These are phyloP conservation scores for Melieria crassipennis DNA, from an alignment of 2,888 invertebrate species.

Conservation along the genomic window DNA sequence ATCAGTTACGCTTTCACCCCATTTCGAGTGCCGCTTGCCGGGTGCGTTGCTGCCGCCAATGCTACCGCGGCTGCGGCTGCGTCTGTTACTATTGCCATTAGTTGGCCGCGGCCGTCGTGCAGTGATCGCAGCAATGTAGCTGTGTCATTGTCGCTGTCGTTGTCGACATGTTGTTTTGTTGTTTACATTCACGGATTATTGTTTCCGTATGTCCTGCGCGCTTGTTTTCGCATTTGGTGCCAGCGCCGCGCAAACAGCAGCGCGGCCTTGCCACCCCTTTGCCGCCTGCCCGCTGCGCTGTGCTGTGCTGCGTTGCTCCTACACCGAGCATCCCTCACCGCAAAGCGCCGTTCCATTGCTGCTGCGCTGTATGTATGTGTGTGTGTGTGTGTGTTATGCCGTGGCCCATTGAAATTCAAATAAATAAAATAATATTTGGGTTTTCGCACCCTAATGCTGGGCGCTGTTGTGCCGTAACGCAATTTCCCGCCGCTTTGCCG, in stretches of 20 bases:
- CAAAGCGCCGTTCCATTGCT: constrained; percentile 27
- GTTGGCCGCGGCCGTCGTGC: constrained; percentile 61
- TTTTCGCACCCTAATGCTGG: constrained; percentile 58
- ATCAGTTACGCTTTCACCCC: constrained; percentile 63
- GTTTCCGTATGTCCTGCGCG: constrained; percentile 57
- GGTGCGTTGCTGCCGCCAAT: too few species aligned
- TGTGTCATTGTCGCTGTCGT: constrained; percentile 3
- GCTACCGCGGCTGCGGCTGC: constrained; percentile 46
- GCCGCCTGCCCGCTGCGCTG: neutral
- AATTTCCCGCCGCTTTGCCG: constrained; percentile 25
- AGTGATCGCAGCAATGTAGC: too few species aligned
- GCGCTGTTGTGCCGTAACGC: constrained; percentile 38
- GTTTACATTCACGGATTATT: constrained; percentile 65
- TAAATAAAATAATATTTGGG: constrained; percentile 61
- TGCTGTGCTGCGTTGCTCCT: neutral
- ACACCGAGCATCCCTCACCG: constrained; percentile 19
- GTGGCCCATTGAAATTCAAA: constrained; percentile 52
- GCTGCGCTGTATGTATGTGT: neutral
- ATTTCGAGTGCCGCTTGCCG: constrained; percentile 23
- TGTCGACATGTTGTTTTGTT: constrained; percentile 44
- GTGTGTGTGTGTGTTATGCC: constrained; percentile 17
- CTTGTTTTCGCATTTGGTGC: constrained; percentile 20
- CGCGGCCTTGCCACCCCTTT: neutral
- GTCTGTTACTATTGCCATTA: constrained; percentile 64
- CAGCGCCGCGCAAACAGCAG: constrained; percentile 44